Conservation (phyloP, 2,888 invertebrate species). For the Rhabditoides inermis region DNA sequence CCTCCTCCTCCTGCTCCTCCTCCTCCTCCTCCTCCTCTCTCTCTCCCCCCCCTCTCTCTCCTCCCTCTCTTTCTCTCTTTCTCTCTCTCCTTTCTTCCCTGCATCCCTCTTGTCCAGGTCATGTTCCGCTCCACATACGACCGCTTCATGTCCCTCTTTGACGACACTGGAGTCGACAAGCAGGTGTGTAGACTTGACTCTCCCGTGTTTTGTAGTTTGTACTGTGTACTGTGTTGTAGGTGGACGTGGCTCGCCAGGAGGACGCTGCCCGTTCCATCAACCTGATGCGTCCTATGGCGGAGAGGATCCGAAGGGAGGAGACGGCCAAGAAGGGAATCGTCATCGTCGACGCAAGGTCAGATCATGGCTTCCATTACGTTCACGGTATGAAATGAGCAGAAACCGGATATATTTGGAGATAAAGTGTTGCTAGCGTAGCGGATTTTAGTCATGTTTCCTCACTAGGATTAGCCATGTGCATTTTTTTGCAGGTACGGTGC, state of each 20-base stretch:
- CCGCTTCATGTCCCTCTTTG: conserved; percentile 25
- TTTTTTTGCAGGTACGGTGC: conserved; percentile 24
- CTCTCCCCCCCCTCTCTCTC: too few species aligned
- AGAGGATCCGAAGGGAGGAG: conserved; percentile 73
- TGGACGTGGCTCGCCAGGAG: conserved; percentile 42
- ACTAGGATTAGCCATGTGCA: too few species aligned
- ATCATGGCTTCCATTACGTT: conserved; percentile 16
- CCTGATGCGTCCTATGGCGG: conserved; percentile 81
- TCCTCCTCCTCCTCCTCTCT: too few species aligned
- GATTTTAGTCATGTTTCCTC: neutral
- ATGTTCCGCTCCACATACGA: conserved; percentile 35
- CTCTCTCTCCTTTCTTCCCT: too few species aligned
- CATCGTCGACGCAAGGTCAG: conserved; percentile 69
- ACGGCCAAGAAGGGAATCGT: conserved; percentile 74
- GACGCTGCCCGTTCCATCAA: conserved; percentile 53
- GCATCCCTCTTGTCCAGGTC: conserved; percentile 13
- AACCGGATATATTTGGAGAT: neutral
- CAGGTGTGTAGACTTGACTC: conserved; percentile 2
- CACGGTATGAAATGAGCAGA: conserved; percentile 8
- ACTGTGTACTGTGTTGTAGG: conserved; percentile 9
- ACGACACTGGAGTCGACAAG: conserved; percentile 28
- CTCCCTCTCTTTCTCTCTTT: too few species aligned
- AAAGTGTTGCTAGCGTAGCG: too few species aligned
- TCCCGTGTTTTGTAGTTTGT: neutral
- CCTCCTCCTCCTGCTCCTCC: too few species aligned